phyloP scores from a whole-genome alignment of 2,113 vertebrate species.

The Eclectus roratus region DNA sequence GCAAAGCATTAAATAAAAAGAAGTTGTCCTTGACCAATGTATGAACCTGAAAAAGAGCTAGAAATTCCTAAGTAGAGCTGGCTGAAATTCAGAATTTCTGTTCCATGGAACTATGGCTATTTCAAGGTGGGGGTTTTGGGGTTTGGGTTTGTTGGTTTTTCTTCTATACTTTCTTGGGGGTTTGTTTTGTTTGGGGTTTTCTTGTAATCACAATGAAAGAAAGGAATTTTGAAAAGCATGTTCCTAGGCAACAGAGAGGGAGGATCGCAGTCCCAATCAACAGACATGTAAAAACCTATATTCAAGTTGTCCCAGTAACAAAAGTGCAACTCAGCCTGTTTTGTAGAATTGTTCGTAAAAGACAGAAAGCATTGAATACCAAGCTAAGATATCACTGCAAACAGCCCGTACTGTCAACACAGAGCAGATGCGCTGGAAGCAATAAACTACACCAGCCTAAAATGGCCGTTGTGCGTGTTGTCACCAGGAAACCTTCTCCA shows the following conservation, averaged over 20 bases:
- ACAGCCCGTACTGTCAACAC: not conserved
- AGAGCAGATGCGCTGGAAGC: not conserved
- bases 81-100: not conserved
- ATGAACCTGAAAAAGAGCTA: constrained; percentile 7
- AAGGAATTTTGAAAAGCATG: not conserved
- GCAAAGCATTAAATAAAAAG: not conserved
- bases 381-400: not conserved
- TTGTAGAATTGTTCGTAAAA: not conserved
- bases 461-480: not conserved
- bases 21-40: not conserved
- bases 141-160: not conserved
- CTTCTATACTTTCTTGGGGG: not conserved
- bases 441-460: not conserved
- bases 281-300: not conserved
- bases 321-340: not conserved
- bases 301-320: not conserved
- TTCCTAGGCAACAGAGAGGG: not conserved
- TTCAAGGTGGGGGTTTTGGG: not conserved
- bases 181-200: not conserved
- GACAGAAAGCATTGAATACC: not conserved
- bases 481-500: not conserved
- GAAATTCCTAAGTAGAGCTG: not conserved
- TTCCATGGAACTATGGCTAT: not conserved
- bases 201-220: not conserved
- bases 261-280: not conserved